Evolutionary conservation across 2,888 invertebrate genomes (phyloP).

Genomic region (Pollenia griseotomentosa): DNA sequence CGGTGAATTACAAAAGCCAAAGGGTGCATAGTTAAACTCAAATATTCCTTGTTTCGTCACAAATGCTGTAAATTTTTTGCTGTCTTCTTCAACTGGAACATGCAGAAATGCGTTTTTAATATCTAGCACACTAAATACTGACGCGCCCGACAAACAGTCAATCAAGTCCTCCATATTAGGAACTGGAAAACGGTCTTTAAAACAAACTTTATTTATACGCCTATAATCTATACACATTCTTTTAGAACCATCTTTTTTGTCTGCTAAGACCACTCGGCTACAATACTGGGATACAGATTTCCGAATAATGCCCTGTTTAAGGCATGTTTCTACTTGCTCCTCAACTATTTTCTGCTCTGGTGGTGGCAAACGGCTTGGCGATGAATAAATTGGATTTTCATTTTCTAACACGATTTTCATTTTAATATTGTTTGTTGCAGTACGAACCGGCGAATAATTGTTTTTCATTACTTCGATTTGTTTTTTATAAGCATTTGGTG

Average conservation of each 20-base stretch:
- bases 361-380: constrained; percentile 59
- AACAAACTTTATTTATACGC: constrained; percentile 45
- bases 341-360: constrained; percentile 59
- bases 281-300: constrained; percentile 66
- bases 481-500: constrained; percentile 32
- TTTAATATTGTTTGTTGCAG: constrained; percentile 35
- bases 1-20: constrained; percentile 66
- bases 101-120: constrained; percentile 68
- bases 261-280: constrained; percentile 58
- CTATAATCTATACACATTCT: constrained; percentile 63
- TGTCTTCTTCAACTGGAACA: constrained; percentile 60
- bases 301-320: constrained; percentile 47
- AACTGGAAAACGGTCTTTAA: constrained; percentile 54
- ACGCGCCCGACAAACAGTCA: constrained; percentile 32
- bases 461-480: constrained; percentile 48
- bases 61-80: constrained; percentile 55
- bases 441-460: constrained; percentile 36
- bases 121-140: constrained; percentile 54
- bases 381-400: constrained; percentile 47
- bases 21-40: constrained; percentile 57
- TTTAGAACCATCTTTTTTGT: constrained; percentile 56
- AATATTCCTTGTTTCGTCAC: constrained; percentile 51
- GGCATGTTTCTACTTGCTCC: constrained; percentile 60
- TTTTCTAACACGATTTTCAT: constrained; percentile 68
- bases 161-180: constrained; percentile 61